Evolutionary conservation across 2,888 invertebrate genomes (phyloP).

Genomic region (Calameuta pallipes): DNA sequence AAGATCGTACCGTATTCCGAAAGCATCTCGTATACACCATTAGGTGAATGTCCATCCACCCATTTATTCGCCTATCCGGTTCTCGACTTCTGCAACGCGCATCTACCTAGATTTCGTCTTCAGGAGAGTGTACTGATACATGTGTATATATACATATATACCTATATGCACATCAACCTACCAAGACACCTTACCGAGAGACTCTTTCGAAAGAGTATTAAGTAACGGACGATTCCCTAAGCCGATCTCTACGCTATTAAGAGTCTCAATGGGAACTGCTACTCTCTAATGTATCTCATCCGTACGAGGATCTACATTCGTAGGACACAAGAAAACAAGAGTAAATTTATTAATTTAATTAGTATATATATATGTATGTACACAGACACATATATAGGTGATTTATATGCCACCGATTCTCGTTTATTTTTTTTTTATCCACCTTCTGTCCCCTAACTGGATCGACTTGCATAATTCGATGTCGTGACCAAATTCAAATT

Average conservation of each 20-base stretch:
- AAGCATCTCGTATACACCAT: neutral
- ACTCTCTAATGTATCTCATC: neutral
- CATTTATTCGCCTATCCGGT: neutral
- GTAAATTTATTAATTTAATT: too few species aligned
- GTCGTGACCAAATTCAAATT: neutral
- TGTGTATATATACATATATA: neutral
- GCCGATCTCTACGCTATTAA: neutral
- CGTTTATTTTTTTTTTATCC: neutral
- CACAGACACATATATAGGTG: neutral
- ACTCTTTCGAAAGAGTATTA: constrained; percentile 30
- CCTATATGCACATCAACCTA: neutral
- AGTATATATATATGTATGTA: too few species aligned
- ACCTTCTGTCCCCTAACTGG: neutral
- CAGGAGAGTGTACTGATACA: neutral
- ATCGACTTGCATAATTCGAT: neutral
- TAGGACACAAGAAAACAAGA: neutral
- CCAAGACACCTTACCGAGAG: neutral
- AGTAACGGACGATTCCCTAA: constrained; percentile 25
- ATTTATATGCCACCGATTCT: neutral
- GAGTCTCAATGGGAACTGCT: constrained; percentile 5
- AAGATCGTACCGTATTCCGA: neutral
- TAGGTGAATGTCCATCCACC: neutral
- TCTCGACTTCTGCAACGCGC: neutral
- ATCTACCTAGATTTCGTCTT: neutral
- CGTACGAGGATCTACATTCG: neutral